Base-by-base conservation (phyloP, 2,888 invertebrate genomes). In the Sesia apiformis region DNA sequence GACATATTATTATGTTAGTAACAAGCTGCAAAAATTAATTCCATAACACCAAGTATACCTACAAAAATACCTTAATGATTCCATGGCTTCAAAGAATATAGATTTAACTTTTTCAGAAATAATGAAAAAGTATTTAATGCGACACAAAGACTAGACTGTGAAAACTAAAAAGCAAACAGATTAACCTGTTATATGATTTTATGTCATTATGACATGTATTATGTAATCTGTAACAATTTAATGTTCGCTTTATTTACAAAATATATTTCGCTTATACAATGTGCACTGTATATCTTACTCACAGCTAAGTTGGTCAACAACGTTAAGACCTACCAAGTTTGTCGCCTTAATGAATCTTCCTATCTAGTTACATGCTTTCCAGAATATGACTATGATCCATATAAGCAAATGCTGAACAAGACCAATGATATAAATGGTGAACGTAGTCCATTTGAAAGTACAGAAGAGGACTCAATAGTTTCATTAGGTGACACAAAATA, bases 301-400 rank as follows among this genome's bases (percentile, higher is more conserved):
- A 2, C 23, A 23, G 23, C 23, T 23, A 23, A 23, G 23, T 1
- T 23, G 23, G 23, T 23, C 23, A 23, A 60, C 46, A 67, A 76
- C 60, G 69, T 78, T 2, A 80, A 78, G 65, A 84, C 84, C 3
- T 88, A 79, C 59, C 76, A 81, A 72, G 84, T 88, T 5, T 74
- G 68, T 8, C 77, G 79, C 7, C 59, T 88, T 8, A 85, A 86
- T 63, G 75, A 78, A 41, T 70, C 82, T 0, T 68, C 79, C 1
- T 87, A 78, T 56, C 61, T 88, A 52, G 84, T 88, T 3, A 84
- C 79, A 4, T 74, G 67, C 57, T 61, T 77, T 38, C 77, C 81
- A 49, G 80, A 81, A 4, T n/a, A 46, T 46, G 3, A 46, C 23
- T 46, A 8, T n/a, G 23, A 4, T 7, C 23, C 23, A 23, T 8